Evolutionary conservation across 2,888 invertebrate species (phyloP).

Genomic region (Leptopilina myrica): DNA sequence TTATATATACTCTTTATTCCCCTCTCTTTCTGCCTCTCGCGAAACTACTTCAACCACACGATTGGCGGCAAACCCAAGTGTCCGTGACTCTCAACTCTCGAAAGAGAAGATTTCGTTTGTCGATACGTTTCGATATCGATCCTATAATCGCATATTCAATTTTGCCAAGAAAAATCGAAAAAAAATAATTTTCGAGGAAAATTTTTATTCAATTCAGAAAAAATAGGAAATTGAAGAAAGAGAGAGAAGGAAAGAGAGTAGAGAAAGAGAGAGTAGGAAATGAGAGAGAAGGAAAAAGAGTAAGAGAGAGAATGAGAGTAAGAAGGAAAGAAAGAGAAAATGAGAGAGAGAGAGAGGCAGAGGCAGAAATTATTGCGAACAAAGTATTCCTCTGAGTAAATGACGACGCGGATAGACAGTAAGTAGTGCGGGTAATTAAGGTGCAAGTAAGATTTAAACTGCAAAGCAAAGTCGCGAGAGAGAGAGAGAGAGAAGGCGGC

Average conservation of each 20-base stretch:
- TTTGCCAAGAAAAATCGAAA: no score
- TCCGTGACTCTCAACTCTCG: slow-evolving; percentile 61
- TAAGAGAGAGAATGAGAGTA: no score
- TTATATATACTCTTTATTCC: slow-evolving; percentile 34
- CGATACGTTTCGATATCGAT: neutral
- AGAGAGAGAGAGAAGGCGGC: slow-evolving; percentile 48
- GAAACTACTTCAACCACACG: neutral
- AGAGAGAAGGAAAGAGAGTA: no score
- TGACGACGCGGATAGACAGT: neutral
- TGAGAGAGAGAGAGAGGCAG: no score
- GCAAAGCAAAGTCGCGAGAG: slow-evolving; percentile 66
- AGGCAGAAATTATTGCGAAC: neutral
- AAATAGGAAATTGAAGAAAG: no score
- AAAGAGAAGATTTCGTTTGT: slow-evolving; percentile 5
- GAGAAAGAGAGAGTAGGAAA: no score
- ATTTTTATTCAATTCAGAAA: no score
- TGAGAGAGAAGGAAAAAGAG: no score
- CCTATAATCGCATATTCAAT: neutral
- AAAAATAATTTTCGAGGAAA: no score
- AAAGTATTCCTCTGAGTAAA: slow-evolving; percentile 8
- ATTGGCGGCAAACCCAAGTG: slow-evolving; percentile 42
- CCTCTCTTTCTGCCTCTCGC: slow-evolving; percentile 29
- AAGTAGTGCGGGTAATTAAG: slow-evolving; percentile 62
- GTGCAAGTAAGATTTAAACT: slow-evolving; percentile 65
- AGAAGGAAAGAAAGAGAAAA: neutral